A percentile compares a stretch with the other conserved stretches of the same genome.
phyloP scores from a whole-genome alignment of 1,140 invertebrate species.

The Eueides isabella region DNA sequence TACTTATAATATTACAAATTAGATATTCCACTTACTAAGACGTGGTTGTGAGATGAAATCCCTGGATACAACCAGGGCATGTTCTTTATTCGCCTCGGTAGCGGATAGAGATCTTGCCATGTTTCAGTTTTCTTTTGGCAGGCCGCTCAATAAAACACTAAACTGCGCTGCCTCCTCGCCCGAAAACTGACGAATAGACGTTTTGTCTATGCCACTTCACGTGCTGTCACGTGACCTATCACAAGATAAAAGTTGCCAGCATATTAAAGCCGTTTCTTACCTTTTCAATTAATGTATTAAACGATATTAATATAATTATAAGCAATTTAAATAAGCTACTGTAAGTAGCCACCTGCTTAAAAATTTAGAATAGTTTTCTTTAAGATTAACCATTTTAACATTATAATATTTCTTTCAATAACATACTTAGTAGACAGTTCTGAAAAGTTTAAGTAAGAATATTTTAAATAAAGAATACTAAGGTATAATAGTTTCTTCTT shows the following conservation, averaged over 20 bases:
- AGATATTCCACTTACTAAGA: conserved; percentile 91
- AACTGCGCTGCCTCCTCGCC: conserved; percentile 75
- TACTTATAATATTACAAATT: conserved; percentile 40
- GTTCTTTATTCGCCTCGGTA: conserved; percentile 84
- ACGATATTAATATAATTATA: not conserved
- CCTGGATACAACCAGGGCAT: conserved; percentile 95
- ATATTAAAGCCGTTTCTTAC: not conserved
- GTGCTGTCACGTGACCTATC: conserved; percentile 83
- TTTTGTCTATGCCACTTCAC: conserved; percentile 81
- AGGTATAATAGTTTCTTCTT: too few relatives aligned
- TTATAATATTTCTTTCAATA: too few relatives aligned
- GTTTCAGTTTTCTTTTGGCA: conserved; percentile 68
- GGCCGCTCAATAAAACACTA: conserved; percentile 67
- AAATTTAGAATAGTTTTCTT: too few relatives aligned
- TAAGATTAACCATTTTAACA: too few relatives aligned
- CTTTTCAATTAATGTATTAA: not conserved
- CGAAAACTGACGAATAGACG: conserved; percentile 82
- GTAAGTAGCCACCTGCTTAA: too few relatives aligned
- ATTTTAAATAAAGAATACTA: too few relatives aligned
- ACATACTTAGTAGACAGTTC: too few relatives aligned
- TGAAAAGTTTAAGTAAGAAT: too few relatives aligned
- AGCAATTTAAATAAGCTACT: not conserved
- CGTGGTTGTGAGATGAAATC: conserved; percentile 99
- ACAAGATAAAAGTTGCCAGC: conserved; percentile 67
- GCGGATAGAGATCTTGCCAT: conserved; percentile 64